Conservation (phyloP, 2,113 vertebrate genomes). For the Sebastes schlegelii region DNA sequence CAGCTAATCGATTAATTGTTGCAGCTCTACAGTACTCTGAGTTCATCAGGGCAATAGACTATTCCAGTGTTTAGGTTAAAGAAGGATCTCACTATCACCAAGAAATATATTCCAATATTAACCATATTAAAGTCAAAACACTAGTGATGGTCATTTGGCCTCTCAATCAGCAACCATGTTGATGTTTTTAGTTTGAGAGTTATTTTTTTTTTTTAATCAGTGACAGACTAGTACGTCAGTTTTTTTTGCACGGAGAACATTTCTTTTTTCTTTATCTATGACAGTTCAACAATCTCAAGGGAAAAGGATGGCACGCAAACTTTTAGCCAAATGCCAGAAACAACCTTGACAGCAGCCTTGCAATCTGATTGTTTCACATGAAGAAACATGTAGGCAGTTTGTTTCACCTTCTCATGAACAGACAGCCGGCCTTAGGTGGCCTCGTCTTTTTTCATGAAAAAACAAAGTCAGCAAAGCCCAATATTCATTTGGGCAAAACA, state of each 20-base stretch:
- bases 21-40: background rate
- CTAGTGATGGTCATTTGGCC: conserved; percentile 4
- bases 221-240: no score
- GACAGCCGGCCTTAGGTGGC: conserved; percentile 89
- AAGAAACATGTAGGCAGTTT: conserved; percentile 99
- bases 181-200: background rate
- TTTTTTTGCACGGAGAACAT: background rate
- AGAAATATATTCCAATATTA: background rate
- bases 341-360: conserved; percentile 98
- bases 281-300: conserved; percentile 33
- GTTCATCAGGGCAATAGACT: conserved; percentile 40
- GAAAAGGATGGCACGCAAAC: conserved; percentile 86
- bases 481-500: conserved; percentile 86
- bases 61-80: conserved; percentile 40
- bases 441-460: conserved; percentile 96
- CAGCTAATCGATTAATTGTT: no score
- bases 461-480: conserved; percentile 92
- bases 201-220: conserved; percentile 9
- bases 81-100: conserved; percentile 7
- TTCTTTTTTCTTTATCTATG: background rate
- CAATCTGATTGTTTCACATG: conserved; percentile 96
- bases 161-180: background rate
- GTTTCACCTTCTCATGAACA: conserved; percentile 99
- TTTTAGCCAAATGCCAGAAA: conserved; percentile 96
- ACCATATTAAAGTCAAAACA: background rate